Conservation (phyloP, 2,113 vertebrate genomes). For the Aspidoscelis tigris region DNA sequence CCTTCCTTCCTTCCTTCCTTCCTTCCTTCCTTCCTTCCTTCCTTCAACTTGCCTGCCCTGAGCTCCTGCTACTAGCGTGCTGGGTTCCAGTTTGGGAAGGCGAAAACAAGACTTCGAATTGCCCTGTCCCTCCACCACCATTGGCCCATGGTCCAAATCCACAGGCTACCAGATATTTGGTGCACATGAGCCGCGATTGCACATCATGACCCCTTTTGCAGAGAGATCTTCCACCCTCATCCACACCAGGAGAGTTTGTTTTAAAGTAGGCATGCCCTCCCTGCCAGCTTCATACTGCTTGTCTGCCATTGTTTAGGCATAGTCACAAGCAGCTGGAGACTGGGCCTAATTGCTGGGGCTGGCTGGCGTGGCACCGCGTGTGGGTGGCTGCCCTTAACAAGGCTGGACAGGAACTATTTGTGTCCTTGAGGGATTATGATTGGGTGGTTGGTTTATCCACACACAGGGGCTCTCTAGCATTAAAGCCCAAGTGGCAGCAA, state of each 20-base stretch:
- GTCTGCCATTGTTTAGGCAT: background rate
- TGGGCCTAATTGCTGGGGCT: background rate
- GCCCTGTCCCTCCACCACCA: too few relatives aligned
- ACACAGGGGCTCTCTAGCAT: fast-evolving
- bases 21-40: background rate
- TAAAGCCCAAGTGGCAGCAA: background rate
- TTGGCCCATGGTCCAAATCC: too few relatives aligned
- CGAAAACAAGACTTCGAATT: too few relatives aligned
- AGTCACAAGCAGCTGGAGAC: background rate
- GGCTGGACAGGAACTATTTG: background rate
- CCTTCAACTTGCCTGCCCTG: background rate
- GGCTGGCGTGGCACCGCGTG: too few relatives aligned
- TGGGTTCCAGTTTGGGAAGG: background rate
- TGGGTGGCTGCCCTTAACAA: slow-evolving; percentile 3
- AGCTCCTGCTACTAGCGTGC: background rate
- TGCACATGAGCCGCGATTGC: too few relatives aligned
- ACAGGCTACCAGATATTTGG: background rate
- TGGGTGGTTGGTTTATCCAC: background rate
- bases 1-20: too few relatives aligned
- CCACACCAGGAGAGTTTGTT: background rate
- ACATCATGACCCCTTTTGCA: too few relatives aligned
- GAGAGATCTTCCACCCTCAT: background rate
- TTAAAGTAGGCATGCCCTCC: background rate
- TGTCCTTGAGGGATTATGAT: background rate
- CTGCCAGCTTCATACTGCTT: background rate